Evolutionary conservation across 2,113 vertebrate genomes (phyloP).

Genomic region (Dicrurus megarhynchus): DNA sequence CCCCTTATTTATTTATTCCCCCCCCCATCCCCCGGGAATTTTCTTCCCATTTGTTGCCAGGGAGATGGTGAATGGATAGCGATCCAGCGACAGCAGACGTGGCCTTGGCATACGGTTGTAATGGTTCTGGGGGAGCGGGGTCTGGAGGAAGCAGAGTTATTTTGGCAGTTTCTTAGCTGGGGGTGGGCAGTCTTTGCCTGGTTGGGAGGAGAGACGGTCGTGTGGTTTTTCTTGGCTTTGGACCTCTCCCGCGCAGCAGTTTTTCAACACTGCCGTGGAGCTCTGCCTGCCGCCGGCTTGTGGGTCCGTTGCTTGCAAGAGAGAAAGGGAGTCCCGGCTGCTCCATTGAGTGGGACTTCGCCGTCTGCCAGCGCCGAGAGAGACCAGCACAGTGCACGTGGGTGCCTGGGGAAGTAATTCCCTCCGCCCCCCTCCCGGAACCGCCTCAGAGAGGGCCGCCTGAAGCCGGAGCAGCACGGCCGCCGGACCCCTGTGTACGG

Average conservation of each 20-base stretch:
- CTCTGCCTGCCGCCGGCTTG: background rate
- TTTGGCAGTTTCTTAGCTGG: background rate
- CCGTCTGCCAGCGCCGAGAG: background rate
- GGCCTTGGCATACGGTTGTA: background rate
- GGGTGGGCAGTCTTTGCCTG: background rate
- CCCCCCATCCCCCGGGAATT: background rate
- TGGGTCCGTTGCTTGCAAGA: background rate
- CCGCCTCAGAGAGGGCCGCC: background rate
- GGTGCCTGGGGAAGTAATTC: background rate
- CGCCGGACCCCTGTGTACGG: background rate
- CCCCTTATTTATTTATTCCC: too few relatives aligned
- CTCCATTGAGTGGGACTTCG: background rate
- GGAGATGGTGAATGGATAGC: background rate
- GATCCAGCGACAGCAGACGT: background rate
- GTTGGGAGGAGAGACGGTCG: background rate
- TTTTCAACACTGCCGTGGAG: background rate
- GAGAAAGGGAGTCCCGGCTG: background rate
- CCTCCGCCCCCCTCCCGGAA: too few relatives aligned
- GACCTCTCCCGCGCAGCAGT: background rate
- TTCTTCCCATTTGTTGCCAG: background rate
- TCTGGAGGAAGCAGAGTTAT: too few relatives aligned
- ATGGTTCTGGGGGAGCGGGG: background rate
- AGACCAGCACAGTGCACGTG: background rate
- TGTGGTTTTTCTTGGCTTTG: background rate
- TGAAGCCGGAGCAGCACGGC: background rate